Evolutionary conservation across 1,140 invertebrate genomes (phyloP).

Genomic region (Dreissena rostriformis): DNA sequence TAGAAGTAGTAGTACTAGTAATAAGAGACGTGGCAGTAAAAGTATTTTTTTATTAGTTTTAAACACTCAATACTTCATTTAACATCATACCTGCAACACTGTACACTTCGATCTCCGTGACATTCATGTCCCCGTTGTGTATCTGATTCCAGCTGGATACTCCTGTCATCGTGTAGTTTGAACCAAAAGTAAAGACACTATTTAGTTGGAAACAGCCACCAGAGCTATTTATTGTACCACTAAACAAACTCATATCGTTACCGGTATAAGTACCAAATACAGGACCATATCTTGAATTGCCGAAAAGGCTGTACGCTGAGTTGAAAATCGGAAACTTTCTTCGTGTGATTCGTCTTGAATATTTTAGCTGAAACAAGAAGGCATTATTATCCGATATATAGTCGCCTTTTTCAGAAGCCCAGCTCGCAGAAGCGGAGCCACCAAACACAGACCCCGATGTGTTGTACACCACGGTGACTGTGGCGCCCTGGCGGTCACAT

Average conservation of each 20-base stretch:
- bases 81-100: no score
- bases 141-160: no score
- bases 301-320: neutral
- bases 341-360: neutral
- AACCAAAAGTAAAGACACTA: no score
- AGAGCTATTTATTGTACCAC: no score
- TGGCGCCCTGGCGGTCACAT: neutral
- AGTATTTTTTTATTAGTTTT: neutral
- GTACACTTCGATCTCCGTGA: no score
- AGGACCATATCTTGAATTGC: slow-evolving; percentile 10
- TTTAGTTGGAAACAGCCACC: no score
- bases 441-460: neutral
- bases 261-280: no score
- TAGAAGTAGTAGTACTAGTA: no score
- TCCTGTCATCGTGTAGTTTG: no score
- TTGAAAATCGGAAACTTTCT: neutral
- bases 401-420: neutral
- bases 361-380: slow-evolving; percentile 56
- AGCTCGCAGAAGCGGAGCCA: neutral
- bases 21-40: neutral
- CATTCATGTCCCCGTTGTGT: no score
- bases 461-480: neutral
- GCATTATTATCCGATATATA: neutral
- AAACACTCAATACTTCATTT: no score
- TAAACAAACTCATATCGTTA: no score